A percentile compares a stretch with the other conserved stretches of the same genome.
Evolutionary conservation across 1,140 invertebrate species (phyloP).

Genomic region (Zaprionus lachaisei): DNA sequence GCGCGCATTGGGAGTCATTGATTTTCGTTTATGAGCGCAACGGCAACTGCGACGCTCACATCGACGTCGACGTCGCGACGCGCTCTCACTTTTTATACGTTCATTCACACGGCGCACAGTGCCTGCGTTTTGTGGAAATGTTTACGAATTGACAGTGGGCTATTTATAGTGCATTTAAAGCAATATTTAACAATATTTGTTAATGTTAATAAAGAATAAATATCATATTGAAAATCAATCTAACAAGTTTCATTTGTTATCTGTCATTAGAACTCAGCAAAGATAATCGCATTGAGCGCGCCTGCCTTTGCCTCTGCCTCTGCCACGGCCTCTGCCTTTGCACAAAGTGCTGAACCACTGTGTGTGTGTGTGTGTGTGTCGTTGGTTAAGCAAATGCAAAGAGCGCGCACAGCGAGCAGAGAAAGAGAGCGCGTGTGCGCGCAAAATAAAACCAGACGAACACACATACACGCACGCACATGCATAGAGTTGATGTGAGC

Average conservation of each 20-base stretch:
- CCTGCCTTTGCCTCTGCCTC: not conserved
- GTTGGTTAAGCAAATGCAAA: conserved; percentile 36
- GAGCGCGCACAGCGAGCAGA: conserved; percentile 33
- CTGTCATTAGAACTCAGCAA: conserved; percentile 1
- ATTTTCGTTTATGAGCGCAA: conserved; percentile 79
- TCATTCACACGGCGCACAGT: conserved; percentile 78
- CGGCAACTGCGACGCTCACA: conserved; percentile 22
- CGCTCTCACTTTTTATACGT: conserved; percentile 81
- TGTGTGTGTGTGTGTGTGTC: conserved; percentile 13
- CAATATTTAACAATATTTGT: not conserved
- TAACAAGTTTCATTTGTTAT: not conserved
- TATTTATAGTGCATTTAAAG: not conserved
- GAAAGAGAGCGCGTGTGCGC: conserved; percentile 43
- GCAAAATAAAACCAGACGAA: conserved; percentile 28
- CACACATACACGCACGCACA: conserved; percentile 10
- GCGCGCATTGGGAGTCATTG: conserved; percentile 76
- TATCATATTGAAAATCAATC: not conserved
- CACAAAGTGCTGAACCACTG: conserved; percentile 11
- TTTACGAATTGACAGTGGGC: not conserved
- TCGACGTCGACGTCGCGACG: conserved; percentile 40
- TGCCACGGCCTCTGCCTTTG: not conserved
- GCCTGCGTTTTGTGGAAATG: conserved; percentile 9
- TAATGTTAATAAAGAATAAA: not conserved
- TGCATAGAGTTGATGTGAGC: not conserved
- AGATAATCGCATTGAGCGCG: not conserved